Conservation (phyloP, 1,140 invertebrate species). For the Colletes latitarsis region DNA sequence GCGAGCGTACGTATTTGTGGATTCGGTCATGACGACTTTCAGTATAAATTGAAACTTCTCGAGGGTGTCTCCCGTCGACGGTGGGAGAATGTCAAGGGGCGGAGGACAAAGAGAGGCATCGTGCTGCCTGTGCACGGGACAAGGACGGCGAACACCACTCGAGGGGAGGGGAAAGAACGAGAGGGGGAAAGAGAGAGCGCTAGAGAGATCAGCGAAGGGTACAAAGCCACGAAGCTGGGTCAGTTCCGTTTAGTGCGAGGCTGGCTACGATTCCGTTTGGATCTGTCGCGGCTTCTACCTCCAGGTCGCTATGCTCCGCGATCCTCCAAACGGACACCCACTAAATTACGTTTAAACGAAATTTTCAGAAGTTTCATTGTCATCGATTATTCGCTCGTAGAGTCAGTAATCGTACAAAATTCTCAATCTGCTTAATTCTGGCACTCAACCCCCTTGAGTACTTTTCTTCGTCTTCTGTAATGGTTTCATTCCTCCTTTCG, state of each 20-base stretch:
- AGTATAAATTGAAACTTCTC: constrained; percentile 76
- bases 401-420: too few species aligned
- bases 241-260: constrained; percentile 65
- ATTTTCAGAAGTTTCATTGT: too few species aligned
- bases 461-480: too few species aligned
- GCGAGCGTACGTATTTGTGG: constrained; percentile 59
- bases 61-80: constrained; percentile 66
- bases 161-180: constrained; percentile 4
- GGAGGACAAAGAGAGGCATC: constrained; percentile 27
- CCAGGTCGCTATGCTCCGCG: constrained; percentile 18
- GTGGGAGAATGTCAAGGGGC: constrained; percentile 56
- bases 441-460: too few species aligned
- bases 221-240: constrained; percentile 62
- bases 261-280: constrained; percentile 56
- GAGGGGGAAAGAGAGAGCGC: constrained; percentile 23
- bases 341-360: background rate
- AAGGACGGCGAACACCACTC: constrained; percentile 28
- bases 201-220: constrained; percentile 53
- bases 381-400: too few species aligned
- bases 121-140: background rate
- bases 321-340: background rate
- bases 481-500: too few species aligned
- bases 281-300: constrained; percentile 42
- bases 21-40: constrained; percentile 72
- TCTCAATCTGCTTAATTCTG: too few species aligned